Evolutionary conservation across 2,113 vertebrate genomes (phyloP).

Genomic region (Trinectes maculatus): DNA sequence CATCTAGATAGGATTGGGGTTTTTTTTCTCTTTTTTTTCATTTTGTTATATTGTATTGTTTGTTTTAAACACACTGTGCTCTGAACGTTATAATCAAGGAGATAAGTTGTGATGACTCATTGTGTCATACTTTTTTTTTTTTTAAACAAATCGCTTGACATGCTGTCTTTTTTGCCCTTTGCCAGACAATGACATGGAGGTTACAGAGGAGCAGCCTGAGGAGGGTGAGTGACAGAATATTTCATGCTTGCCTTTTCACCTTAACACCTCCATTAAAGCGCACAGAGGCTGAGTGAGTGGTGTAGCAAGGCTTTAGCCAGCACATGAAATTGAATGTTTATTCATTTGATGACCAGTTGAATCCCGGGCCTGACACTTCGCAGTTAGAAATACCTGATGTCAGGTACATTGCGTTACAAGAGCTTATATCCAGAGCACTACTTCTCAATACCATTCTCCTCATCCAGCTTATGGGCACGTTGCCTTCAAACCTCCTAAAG

Average conservation of each 20-base stretch:
- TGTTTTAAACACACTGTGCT: conserved; percentile 5
- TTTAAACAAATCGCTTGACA: conserved; percentile 53
- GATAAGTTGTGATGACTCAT: conserved; percentile 27
- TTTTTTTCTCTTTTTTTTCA: not conserved
- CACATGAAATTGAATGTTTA: conserved; percentile 70
- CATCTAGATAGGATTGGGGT: not conserved
- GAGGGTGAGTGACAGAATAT: conserved; percentile 80
- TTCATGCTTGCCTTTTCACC: conserved; percentile 72
- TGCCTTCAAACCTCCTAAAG: conserved; percentile 63
- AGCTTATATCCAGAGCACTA: conserved; percentile 62
- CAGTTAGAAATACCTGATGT: conserved; percentile 71
- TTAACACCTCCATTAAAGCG: conserved; percentile 70
- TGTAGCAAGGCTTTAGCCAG: conserved; percentile 38
- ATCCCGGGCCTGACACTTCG: conserved; percentile 47
- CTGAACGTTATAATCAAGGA: conserved; percentile 37
- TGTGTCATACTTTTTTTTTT: conserved; percentile 40
- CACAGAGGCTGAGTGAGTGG: conserved; percentile 61
- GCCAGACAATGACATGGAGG: conserved; percentile 78
- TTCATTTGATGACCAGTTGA: conserved; percentile 65
- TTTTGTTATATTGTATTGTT: conserved; percentile 13
- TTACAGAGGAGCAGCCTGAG: conserved; percentile 65
- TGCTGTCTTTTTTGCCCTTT: conserved; percentile 40
- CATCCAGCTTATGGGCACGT: conserved; percentile 61
- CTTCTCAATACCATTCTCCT: conserved; percentile 58
- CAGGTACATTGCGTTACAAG: conserved; percentile 70